These are phyloP conservation scores for Glomeris maerens DNA, from an alignment of 1,140 invertebrate genomes.

Conservation along the genomic window DNA sequence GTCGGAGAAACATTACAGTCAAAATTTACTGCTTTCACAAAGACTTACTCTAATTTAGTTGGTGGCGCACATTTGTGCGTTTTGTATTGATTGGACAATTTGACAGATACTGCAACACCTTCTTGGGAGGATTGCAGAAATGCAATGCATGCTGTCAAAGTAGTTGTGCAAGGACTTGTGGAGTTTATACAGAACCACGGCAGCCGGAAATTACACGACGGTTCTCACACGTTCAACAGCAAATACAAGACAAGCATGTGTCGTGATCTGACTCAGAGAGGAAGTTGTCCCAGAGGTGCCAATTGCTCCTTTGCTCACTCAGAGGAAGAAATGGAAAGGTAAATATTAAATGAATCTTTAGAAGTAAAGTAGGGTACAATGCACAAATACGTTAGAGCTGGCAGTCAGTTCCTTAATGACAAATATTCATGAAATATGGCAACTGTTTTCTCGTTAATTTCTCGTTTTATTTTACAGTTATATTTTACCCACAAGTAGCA, in stretches of 20 bases:
- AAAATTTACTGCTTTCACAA: no score
- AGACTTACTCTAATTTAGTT: background rate
- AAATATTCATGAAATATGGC: no score
- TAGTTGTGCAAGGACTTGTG: slow-evolving; percentile 66
- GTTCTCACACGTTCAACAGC: slow-evolving; percentile 45
- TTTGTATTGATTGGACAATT: no score
- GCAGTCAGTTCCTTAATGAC: no score
- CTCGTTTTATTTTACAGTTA: no score
- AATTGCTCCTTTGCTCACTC: slow-evolving; percentile 86
- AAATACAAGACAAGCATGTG: slow-evolving; percentile 89
- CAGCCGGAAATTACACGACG: slow-evolving; percentile 25
- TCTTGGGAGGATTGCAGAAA: slow-evolving; percentile 56
- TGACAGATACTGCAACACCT: slow-evolving; percentile 53
- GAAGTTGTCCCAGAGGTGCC: slow-evolving; percentile 66
- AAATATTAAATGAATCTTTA: no score
- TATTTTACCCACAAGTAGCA: no score
- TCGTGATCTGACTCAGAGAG: slow-evolving; percentile 57
- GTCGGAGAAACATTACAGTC: no score
- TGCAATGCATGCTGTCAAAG: slow-evolving; percentile 61
- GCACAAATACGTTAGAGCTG: no score
- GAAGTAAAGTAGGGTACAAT: no score
- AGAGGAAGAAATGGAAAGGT: slow-evolving; percentile 76
- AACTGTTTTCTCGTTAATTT: no score
- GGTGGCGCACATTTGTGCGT: background rate
- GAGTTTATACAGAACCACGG: slow-evolving; percentile 66